Evolutionary conservation across 1,140 invertebrate species (phyloP).

Genomic region (Drosophila malerkotliana): DNA sequence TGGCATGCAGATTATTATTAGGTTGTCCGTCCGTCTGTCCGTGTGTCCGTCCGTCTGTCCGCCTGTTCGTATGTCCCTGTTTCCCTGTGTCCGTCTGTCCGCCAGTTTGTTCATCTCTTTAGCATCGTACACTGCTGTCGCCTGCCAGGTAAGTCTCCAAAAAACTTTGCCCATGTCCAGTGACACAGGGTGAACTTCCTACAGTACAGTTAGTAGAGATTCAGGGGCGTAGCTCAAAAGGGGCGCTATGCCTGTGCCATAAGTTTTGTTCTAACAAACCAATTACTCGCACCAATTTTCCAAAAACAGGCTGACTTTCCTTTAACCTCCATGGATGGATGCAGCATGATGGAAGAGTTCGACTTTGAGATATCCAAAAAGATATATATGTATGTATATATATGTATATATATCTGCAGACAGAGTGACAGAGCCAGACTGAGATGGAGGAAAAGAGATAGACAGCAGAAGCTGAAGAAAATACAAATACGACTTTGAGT

Average conservation of each 20-base stretch:
- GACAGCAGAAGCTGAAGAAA: conserved; percentile 57
- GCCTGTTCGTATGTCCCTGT: conserved; percentile 11
- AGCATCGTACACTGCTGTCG: conserved; percentile 7
- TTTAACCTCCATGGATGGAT: conserved; percentile 43
- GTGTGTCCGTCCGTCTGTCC: conserved; percentile 10
- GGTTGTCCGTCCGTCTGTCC: conserved; percentile 58
- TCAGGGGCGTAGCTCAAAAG: not conserved
- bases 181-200: conserved; percentile 20
- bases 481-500: conserved; percentile 81
- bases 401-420: not conserved
- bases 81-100: conserved; percentile 8
- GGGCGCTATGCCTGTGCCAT: conserved; percentile 24
- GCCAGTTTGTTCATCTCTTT: conserved; percentile 35
- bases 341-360: conserved; percentile 75
- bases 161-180: conserved; percentile 72
- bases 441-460: conserved; percentile 14
- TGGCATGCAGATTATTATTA: conserved; percentile 80
- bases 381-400: not conserved
- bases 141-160: conserved; percentile 46
- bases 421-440: conserved; percentile 1
- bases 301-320: conserved; percentile 65
- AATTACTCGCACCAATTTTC: conserved; percentile 79
- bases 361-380: conserved; percentile 62
- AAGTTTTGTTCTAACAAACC: conserved; percentile 81
- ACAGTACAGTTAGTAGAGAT: not conserved